Evolutionary conservation across 2,888 invertebrate species (phyloP).

Genomic region (Amiota mariae): DNA sequence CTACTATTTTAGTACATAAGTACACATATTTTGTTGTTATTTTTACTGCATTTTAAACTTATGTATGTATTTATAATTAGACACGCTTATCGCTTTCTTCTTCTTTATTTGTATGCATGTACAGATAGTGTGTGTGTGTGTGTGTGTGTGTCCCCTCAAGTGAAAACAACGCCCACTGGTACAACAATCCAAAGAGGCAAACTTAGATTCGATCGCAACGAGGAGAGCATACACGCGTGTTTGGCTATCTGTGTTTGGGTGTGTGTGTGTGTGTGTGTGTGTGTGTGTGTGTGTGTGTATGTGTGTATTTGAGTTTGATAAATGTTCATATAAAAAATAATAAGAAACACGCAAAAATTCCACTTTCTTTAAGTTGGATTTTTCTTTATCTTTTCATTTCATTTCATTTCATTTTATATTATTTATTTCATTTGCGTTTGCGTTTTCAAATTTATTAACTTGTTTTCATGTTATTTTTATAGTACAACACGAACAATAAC

Average conservation of each 20-base stretch:
- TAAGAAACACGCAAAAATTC: background rate
- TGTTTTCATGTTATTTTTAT: constrained; percentile 37
- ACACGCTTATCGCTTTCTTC: constrained; percentile 1
- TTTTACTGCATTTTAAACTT: background rate
- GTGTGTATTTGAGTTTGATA: constrained; percentile 4
- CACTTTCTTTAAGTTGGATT: constrained; percentile 12
- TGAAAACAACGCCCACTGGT: constrained; percentile 24
- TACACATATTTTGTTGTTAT: background rate
- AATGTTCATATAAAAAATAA: constrained; percentile 1
- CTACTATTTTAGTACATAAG: no score
- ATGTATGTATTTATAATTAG: background rate
- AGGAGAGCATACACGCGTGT: background rate
- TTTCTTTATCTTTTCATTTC: background rate
- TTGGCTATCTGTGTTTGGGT: background rate
- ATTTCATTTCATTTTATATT: constrained; percentile 29
- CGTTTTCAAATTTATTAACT: constrained; percentile 55
- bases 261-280: background rate
- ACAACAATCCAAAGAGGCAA: no score
- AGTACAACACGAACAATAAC: constrained; percentile 1
- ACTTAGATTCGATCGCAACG: no score
- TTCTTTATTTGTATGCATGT: constrained; percentile 17
- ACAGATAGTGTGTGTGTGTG: background rate
- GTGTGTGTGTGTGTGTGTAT: background rate
- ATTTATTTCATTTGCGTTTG: constrained; percentile 43
- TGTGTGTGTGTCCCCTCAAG: background rate